Conservation (phyloP, 2,797 vertebrate genomes). For the Pogonophryne albipinna region DNA sequence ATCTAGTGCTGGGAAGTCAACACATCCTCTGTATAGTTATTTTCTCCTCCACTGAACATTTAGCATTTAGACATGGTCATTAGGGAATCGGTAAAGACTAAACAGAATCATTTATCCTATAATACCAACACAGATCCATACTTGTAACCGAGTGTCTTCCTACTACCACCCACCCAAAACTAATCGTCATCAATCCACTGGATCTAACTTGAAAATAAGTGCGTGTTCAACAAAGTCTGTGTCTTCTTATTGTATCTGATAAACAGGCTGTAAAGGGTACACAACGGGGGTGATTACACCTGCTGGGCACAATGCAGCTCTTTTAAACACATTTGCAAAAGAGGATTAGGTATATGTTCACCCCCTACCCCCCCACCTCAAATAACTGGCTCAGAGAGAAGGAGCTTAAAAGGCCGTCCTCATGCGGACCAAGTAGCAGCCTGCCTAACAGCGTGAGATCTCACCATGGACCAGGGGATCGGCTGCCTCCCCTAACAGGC, state of each 20-base stretch:
- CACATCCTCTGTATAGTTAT: not conserved
- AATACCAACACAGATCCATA: constrained; percentile 6
- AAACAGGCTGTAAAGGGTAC: constrained; percentile 41
- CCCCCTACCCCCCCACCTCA: constrained; percentile 33
- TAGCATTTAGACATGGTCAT: constrained; percentile 1
- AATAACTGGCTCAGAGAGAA: constrained; percentile 75
- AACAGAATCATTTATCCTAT: constrained; percentile 1
- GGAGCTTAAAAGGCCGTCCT: constrained; percentile 76
- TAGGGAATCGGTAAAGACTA: not conserved
- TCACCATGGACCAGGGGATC: constrained; percentile 37
- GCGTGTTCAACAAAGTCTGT: constrained; percentile 21
- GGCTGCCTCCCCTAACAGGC: constrained; percentile 25
- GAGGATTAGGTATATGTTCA: constrained; percentile 69
- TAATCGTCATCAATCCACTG: not conserved
- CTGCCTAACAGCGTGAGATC: constrained; percentile 66
- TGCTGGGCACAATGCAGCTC: constrained; percentile 71
- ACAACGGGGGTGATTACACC: constrained; percentile 68
- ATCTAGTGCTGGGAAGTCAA: not conserved
- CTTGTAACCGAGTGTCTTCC: not conserved
- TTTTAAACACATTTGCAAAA: constrained; percentile 71
- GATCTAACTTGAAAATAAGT: constrained; percentile 12
- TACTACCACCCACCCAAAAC: not conserved
- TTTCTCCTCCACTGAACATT: constrained; percentile 32
- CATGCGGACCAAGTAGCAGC: constrained; percentile 60
- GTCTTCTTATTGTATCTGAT: constrained; percentile 42